Percentiles rank a stretch among this genome's conserved stretches.
Evolutionary conservation across 1,140 invertebrate genomes (phyloP).

Genomic region (Metopolophium dirhodum): DNA sequence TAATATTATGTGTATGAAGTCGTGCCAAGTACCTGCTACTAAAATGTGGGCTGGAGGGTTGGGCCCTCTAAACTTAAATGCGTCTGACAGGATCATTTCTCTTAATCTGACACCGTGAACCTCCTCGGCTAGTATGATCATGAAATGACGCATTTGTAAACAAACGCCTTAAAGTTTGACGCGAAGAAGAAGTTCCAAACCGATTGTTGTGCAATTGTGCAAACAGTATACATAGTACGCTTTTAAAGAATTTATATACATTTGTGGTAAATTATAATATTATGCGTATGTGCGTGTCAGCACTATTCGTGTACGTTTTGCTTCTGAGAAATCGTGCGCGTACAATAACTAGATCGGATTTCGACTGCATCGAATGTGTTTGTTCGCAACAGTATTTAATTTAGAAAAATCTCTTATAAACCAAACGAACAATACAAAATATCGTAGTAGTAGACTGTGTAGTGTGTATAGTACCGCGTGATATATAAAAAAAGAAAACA

Average conservation of each 20-base stretch:
- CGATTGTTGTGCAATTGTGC: background rate
- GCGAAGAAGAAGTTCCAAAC: background rate
- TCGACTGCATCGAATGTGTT: background rate
- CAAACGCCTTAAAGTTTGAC: background rate
- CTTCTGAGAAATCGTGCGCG: background rate
- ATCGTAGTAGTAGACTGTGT: background rate
- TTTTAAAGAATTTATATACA: background rate
- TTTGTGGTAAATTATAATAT: background rate
- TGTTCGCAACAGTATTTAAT: background rate
- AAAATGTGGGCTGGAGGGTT: background rate
- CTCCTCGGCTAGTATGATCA: background rate
- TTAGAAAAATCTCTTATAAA: conserved; percentile 23
- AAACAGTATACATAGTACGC: background rate
- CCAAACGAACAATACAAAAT: conserved; percentile 7
- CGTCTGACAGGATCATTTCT: background rate
- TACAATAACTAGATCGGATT: conserved; percentile 36
- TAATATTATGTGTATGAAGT: background rate
- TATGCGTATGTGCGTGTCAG: background rate
- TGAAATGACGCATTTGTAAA: background rate
- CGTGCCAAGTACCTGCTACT: background rate
- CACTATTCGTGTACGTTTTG: background rate
- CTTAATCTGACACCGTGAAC: background rate
- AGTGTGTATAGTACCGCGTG: background rate
- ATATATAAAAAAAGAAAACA: background rate
- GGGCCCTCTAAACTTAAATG: background rate